These are phyloP conservation scores for Sarcophaga peregrina DNA, from an alignment of 1,140 invertebrate species.

Conservation along the genomic window DNA sequence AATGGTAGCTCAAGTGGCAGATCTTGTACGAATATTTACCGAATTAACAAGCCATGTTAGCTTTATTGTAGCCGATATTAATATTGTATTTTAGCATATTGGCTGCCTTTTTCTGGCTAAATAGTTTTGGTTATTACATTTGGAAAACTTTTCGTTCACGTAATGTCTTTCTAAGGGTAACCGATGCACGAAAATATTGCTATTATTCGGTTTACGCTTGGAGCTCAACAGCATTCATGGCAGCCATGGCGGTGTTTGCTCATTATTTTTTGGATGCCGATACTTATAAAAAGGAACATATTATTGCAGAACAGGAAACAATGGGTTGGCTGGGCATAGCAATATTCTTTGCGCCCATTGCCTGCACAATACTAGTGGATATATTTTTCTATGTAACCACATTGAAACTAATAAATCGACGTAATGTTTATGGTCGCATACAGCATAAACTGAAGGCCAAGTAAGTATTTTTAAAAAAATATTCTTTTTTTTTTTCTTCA, in stretches of 20 bases:
- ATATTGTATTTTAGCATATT: conserved; percentile 79
- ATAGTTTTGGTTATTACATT: conserved; percentile 84
- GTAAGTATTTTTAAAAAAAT: conserved; percentile 64
- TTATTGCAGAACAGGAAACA: conserved; percentile 73
- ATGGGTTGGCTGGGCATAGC: conserved; percentile 83
- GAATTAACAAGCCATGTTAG: conserved; percentile 82
- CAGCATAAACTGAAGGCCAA: conserved; percentile 86
- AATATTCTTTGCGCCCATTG: conserved; percentile 82
- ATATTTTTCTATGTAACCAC: conserved; percentile 83
- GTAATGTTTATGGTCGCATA: conserved; percentile 84
- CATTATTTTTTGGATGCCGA: conserved; percentile 82
- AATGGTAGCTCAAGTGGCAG: conserved; percentile 79
- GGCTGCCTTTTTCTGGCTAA: conserved; percentile 86
- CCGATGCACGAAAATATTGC: conserved; percentile 85
- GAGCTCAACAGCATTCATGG: conserved; percentile 77
- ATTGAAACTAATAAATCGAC: conserved; percentile 79
- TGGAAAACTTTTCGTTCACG: conserved; percentile 87
- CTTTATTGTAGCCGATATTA: conserved; percentile 82
- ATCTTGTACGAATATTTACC: conserved; percentile 81
- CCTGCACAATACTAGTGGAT: conserved; percentile 80
- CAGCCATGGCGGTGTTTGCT: conserved; percentile 78
- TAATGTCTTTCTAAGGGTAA: conserved; percentile 84
- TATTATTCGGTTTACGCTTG: conserved; percentile 85
- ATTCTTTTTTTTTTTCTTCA: not conserved
- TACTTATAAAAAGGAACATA: conserved; percentile 68